These are phyloP conservation scores for Acanthiza pusilla DNA, from an alignment of 2,797 vertebrate species.

Conservation along the genomic window DNA sequence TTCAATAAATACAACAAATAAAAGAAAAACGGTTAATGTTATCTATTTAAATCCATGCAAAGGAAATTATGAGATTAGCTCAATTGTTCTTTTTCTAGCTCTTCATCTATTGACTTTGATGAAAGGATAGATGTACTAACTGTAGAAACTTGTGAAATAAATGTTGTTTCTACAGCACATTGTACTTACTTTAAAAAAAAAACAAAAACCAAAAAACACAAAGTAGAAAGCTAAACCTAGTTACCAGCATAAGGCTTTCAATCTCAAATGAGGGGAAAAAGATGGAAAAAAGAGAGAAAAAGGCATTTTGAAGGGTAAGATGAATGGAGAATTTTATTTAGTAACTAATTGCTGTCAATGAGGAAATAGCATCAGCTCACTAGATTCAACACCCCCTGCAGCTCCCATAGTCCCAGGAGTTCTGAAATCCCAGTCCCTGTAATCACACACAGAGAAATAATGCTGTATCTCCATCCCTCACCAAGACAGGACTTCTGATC, in stretches of 20 bases:
- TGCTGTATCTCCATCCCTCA: neutral
- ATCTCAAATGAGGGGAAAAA: neutral
- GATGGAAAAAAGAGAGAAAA: neutral
- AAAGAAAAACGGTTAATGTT: neutral
- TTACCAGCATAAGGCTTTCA: neutral
- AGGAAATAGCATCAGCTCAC: neutral
- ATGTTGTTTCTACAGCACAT: neutral
- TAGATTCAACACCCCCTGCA: neutral
- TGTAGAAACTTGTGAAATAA: neutral
- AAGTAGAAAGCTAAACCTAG: neutral
- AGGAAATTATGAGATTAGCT: neutral
- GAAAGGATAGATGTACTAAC: neutral
- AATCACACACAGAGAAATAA: neutral
- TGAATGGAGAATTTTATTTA: neutral
- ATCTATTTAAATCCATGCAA: neutral
- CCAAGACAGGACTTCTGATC: neutral
- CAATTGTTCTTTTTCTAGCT: neutral
- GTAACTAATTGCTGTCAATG: neutral
- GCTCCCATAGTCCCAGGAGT: neutral
- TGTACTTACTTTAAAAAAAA: neutral
- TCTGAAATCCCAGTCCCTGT: neutral
- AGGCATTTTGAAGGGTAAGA: neutral
- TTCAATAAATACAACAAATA: neutral
- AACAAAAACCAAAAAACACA: neutral
- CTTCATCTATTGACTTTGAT: neutral